phyloP scores from a whole-genome alignment of 2,888 invertebrate species.

The Plagiodera versicolora region DNA sequence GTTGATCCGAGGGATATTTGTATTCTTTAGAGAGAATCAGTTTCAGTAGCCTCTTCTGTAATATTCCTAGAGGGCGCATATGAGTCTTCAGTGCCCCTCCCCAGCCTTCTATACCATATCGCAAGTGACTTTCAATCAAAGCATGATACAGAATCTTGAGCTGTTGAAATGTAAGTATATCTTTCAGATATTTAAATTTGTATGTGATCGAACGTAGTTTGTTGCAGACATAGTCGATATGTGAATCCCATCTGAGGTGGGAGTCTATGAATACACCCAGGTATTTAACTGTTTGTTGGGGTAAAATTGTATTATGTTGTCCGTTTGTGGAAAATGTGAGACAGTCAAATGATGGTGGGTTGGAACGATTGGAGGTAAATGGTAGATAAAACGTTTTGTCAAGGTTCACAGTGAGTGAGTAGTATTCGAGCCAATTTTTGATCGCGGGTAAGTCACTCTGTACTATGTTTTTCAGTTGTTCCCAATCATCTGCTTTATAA shows the following conservation, averaged over 20 bases:
- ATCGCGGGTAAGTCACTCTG: not conserved
- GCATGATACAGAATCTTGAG: not conserved
- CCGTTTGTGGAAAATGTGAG: not conserved
- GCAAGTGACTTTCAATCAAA: not conserved
- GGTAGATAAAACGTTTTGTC: not conserved
- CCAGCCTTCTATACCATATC: not conserved
- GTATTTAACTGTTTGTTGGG: not conserved
- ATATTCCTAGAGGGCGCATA: not conserved
- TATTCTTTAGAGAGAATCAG: not conserved
- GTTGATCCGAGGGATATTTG: not conserved
- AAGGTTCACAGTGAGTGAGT: conserved; percentile 1
- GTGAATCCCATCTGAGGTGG: not conserved
- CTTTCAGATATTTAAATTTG: not conserved
- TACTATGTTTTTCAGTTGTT: not conserved
- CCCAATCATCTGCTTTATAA: not conserved
- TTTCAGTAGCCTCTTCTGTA: not conserved
- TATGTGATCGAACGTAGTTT: not conserved
- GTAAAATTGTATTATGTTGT: not conserved
- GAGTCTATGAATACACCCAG: not conserved
- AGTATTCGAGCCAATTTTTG: not conserved
- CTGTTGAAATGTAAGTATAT: not conserved
- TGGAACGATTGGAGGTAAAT: not conserved
- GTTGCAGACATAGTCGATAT: not conserved
- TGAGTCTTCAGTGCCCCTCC: not conserved
- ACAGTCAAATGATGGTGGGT: not conserved